These are phyloP conservation scores for Epicauta chinensis DNA, from an alignment of 1,140 invertebrate genomes.

Conservation along the genomic window DNA sequence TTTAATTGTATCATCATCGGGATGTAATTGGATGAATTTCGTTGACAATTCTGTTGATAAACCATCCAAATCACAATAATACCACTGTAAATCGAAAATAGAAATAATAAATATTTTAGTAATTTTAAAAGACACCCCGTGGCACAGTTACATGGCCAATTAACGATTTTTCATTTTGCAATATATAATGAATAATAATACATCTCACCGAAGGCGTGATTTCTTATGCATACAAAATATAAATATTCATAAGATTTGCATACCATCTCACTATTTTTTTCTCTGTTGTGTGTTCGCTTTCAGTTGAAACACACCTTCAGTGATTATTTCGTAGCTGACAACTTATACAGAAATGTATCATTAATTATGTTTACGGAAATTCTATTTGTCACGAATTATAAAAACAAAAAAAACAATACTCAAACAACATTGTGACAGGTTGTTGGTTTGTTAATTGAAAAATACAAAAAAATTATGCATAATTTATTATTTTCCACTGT, in stretches of 20 bases:
- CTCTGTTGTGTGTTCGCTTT: constrained; percentile 10
- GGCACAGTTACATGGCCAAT: constrained; percentile 19
- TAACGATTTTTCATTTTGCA: constrained; percentile 23
- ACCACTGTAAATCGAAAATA: constrained; percentile 57
- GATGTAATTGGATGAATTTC: constrained; percentile 56
- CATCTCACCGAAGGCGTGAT: constrained; percentile 29
- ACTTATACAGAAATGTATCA: constrained; percentile 22
- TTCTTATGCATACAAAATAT: constrained; percentile 29
- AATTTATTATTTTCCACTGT: too few species aligned
- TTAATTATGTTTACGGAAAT: constrained; percentile 24
- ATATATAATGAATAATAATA: constrained; percentile 31
- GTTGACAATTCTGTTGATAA: constrained; percentile 44
- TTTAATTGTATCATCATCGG: constrained; percentile 62
- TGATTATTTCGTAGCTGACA: constrained; percentile 29
- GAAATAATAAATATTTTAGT: neutral
- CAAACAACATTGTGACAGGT: too few species aligned
- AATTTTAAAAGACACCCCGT: too few species aligned
- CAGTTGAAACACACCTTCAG: constrained; percentile 30
- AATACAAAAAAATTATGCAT: too few species aligned
- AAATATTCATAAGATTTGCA: constrained; percentile 31
- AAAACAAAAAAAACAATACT: too few species aligned
- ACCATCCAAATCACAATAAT: constrained; percentile 48
- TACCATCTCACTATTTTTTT: neutral
- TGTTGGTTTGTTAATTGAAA: too few species aligned
- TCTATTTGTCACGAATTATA: neutral